A percentile compares a stretch with the other conserved stretches of the same genome.
Evolutionary conservation across 2,113 vertebrate species (phyloP).

Genomic region (Elephas maximus): DNA sequence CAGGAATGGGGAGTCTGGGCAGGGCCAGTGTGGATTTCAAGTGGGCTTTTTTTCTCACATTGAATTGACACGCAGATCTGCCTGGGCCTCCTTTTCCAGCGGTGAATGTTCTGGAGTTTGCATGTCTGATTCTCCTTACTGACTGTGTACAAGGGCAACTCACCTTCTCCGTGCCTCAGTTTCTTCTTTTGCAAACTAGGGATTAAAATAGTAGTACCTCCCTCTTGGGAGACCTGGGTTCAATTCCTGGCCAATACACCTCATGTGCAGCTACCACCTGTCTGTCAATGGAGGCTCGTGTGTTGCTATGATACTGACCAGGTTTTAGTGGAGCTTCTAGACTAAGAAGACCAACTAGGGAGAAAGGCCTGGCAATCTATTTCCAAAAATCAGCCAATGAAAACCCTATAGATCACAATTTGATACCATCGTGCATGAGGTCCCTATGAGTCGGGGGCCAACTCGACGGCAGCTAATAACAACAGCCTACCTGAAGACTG

Average conservation of each 20-base stretch:
- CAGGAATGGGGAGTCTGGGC: too few relatives aligned
- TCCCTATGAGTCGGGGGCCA: neutral
- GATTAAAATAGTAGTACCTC: neutral
- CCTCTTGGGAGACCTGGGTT: too few relatives aligned
- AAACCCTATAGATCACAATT: neutral
- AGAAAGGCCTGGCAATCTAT: too few relatives aligned
- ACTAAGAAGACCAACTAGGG: too few relatives aligned
- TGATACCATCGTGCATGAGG: neutral
- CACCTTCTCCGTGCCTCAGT: neutral
- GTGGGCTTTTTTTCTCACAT: neutral
- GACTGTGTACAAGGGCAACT: neutral
- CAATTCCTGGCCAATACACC: too few relatives aligned
- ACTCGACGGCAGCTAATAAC: neutral
- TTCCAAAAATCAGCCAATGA: neutral
- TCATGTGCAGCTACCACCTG: too few relatives aligned
- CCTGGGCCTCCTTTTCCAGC: neutral
- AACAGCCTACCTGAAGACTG: neutral
- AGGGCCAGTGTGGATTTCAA: neutral
- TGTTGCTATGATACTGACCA: too few relatives aligned
- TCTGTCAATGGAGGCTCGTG: too few relatives aligned
- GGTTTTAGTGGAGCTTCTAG: too few relatives aligned
- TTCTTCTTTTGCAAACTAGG: neutral
- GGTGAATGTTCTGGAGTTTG: neutral
- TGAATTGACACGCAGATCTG: neutral
- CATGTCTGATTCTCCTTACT: neutral